Base-by-base conservation (phyloP, 2,888 invertebrate genomes). In the Paralinhomoeus sp. region DNA sequence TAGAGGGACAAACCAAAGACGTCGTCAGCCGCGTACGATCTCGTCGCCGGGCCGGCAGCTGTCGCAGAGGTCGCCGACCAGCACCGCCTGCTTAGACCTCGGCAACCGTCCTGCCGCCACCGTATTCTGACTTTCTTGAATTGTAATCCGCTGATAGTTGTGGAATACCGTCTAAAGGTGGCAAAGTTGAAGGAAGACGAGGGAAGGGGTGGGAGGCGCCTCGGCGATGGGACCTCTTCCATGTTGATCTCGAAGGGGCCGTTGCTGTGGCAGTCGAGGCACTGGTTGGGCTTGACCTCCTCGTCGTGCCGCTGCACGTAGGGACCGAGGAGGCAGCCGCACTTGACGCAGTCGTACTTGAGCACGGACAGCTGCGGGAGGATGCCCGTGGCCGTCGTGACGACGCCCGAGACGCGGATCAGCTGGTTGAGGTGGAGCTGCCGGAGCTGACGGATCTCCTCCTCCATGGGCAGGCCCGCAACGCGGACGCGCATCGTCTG, bases 41-140 rank as follows among this genome's bases (percentile, higher is more conserved):
- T 99, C 97, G 62, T 97, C 97, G 0, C 97, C 97, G 0, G 97
- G 97, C 63, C 93, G 93, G 67, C 89, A 91, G 3, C 80, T 71
- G 64, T 97, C 97, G 54, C 93, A 93, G 12, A 99, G 69, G 68
- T 99, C 97, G 0, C 85, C 79, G 27, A 91, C 62, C 41, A 97
- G 67, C 49, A 97, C 80, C 57, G 84, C 83, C 61, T 99, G 93
- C 66, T 99, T 99, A 44, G 89, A 87, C 9, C 97, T 74, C 0
- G 97, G 97, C 45, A 99, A 78, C 34, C 97, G 75, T 12, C 97
- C 97, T 1, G 97, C 89, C 0, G 91, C 87, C 44, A 99, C 85
- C 53, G 85, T 78, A 1, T 93, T 89, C 0, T 97, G 97, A 2
- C 87, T 85, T 68, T 97, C 97, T 69, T 99, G 97, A 50, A 99